Conservation (phyloP, 2,888 invertebrate species). For the Odontothrips loti region DNA sequence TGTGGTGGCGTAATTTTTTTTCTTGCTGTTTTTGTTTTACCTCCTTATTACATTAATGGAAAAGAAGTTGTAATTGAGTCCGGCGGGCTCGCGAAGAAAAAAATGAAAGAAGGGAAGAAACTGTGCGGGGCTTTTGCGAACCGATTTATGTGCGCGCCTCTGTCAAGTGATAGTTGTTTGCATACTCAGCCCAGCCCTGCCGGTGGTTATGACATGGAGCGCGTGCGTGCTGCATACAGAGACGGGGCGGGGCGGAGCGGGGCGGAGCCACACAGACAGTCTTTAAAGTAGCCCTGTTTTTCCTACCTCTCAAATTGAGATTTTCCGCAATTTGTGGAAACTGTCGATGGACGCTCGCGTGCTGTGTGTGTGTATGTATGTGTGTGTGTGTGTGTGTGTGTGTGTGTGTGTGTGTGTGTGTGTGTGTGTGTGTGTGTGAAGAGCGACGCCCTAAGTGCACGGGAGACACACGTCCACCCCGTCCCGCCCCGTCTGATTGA, state of each 20-base stretch:
- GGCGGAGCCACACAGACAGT: not conserved
- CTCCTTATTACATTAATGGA: too few species aligned
- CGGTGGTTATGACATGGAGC: not conserved
- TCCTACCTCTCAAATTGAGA: too few species aligned
- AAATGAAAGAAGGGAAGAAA: not conserved
- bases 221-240: not conserved
- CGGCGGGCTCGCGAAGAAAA: not conserved
- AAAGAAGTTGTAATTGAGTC: too few species aligned
- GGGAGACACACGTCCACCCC: not conserved
- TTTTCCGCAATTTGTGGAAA: too few species aligned
- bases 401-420: not conserved
- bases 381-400: not conserved
- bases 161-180: constrained; percentile 15
- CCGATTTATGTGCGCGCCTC: not conserved
- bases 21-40: too few species aligned
- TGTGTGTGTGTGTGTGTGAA: too few species aligned
- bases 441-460: not conserved
- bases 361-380: not conserved
- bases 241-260: constrained; percentile 14
- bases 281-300: not conserved
- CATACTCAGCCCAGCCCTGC: not conserved
- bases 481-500: not conserved
- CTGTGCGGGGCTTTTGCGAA: not conserved
- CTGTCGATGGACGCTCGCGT: too few species aligned
- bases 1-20: too few species aligned